Percentiles rank a stretch among this genome's conserved stretches.
Conservation (phyloP, 92 coral and sea anemone genomes). For the Parazoanthus swiftii region DNA sequence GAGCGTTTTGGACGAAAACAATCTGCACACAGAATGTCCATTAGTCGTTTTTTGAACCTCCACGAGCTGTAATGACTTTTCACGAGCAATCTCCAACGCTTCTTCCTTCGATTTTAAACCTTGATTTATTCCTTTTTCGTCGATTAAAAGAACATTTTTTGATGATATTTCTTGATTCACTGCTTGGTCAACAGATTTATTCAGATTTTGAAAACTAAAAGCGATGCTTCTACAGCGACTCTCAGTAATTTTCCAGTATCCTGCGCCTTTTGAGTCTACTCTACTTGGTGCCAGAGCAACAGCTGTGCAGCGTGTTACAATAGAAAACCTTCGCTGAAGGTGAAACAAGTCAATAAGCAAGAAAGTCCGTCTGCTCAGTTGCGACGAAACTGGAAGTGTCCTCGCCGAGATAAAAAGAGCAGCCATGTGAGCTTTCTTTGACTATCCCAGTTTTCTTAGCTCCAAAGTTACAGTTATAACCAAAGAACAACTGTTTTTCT, state of each 20-base stretch:
- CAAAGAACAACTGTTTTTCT: neutral
- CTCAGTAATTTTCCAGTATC: neutral
- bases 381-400: neutral
- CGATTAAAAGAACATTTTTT: constrained; percentile 46
- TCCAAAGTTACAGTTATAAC: neutral
- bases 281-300: neutral
- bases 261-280: neutral
- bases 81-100: constrained; percentile 53
- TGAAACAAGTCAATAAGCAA: no score
- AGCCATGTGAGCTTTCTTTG: neutral
- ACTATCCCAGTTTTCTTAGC: neutral
- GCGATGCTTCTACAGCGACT: neutral
- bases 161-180: constrained; percentile 25
- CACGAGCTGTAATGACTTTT: constrained; percentile 50
- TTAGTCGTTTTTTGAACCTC: constrained; percentile 50
- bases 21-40: constrained; percentile 51
- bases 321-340: neutral
- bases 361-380: neutral
- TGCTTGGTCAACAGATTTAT: neutral
- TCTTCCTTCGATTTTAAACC: constrained; percentile 47
- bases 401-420: neutral
- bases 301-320: neutral
- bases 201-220: neutral
- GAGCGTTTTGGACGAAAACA: constrained; percentile 44
- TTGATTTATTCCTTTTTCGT: constrained; percentile 49